Conservation (phyloP, 1,140 invertebrate genomes). For the Dendroctonus ponderosae region DNA sequence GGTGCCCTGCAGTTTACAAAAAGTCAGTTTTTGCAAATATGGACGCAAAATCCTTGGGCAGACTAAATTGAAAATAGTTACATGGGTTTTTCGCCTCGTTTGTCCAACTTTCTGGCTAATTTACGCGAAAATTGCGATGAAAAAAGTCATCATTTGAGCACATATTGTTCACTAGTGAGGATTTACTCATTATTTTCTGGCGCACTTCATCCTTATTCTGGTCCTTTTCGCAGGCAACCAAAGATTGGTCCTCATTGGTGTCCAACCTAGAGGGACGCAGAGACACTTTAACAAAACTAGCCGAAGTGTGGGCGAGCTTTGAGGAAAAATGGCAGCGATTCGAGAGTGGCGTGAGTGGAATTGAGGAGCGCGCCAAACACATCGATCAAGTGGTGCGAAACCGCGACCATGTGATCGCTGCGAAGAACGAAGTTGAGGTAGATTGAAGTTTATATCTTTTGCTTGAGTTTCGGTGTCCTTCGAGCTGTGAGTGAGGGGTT, state of each 20-base stretch:
- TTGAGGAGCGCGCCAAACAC: constrained; percentile 71
- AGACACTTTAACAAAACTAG: constrained; percentile 63
- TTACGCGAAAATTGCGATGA: too few relatives aligned
- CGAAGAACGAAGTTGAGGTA: constrained; percentile 68
- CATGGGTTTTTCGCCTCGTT: too few relatives aligned
- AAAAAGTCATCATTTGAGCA: too few relatives aligned
- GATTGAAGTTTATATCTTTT: constrained; percentile 39
- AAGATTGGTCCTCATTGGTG: constrained; percentile 77
- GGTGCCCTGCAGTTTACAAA: too few relatives aligned
- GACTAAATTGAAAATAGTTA: too few relatives aligned
- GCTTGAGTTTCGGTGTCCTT: neutral
- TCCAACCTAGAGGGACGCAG: constrained; percentile 66
- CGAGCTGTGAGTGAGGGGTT: neutral
- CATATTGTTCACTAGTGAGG: too few relatives aligned
- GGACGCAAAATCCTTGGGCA: too few relatives aligned
- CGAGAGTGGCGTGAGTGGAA: too few relatives aligned
- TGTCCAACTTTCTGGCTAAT: too few relatives aligned
- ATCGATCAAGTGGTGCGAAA: constrained; percentile 71
- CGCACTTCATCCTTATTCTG: neutral
- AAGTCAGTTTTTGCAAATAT: too few relatives aligned
- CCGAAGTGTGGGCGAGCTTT: constrained; percentile 75
- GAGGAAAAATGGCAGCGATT: too few relatives aligned
- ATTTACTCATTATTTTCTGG: too few relatives aligned
- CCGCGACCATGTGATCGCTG: constrained; percentile 68
- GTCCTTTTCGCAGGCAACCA: constrained; percentile 55